Evolutionary conservation across 2,888 invertebrate species (phyloP).

Genomic region (Calliopum simillimum): DNA sequence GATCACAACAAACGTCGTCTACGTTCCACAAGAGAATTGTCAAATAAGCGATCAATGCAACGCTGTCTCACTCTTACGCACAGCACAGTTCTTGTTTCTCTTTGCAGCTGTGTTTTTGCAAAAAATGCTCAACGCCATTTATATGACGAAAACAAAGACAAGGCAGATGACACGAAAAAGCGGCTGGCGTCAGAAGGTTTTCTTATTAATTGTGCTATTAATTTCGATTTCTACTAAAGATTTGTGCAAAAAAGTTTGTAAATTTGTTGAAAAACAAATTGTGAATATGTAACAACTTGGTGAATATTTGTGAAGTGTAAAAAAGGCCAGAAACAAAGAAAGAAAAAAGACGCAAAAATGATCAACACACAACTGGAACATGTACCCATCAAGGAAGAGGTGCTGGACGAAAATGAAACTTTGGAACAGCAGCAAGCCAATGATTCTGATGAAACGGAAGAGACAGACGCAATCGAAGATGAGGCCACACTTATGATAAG

Average conservation of each 20-base stretch:
- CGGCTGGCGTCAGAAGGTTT: conserved; percentile 63
- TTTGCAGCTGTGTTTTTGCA: conserved; percentile 28
- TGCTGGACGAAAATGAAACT: conserved; percentile 43
- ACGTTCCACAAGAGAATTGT: conserved; percentile 19
- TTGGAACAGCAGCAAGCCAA: conserved; percentile 28
- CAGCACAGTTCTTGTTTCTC: no score
- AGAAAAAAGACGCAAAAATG: conserved; percentile 46
- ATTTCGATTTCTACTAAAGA: conserved; percentile 27
- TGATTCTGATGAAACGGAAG: conserved; percentile 43
- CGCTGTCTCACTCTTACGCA: conserved; percentile 42
- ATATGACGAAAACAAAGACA: conserved; percentile 38
- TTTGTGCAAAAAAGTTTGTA: conserved; percentile 36
- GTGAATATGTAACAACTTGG: conserved; percentile 25
- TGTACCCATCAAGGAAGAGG: conserved; percentile 54
- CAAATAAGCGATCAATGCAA: conserved; percentile 26
- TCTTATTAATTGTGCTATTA: conserved; percentile 43
- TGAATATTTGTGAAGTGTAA: conserved; percentile 3
- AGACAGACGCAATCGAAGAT: conserved; percentile 48
- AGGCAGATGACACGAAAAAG: conserved; percentile 46
- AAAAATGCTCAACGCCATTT: conserved; percentile 33
- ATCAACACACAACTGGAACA: conserved; percentile 56
- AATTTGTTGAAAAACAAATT: conserved; percentile 33
- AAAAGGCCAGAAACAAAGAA: conserved; percentile 4
- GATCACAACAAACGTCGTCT: neutral
- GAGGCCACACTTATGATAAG: conserved; percentile 57